These are phyloP conservation scores for Helobdella robusta DNA, from an alignment of 2,888 invertebrate species.

Conservation along the genomic window DNA sequence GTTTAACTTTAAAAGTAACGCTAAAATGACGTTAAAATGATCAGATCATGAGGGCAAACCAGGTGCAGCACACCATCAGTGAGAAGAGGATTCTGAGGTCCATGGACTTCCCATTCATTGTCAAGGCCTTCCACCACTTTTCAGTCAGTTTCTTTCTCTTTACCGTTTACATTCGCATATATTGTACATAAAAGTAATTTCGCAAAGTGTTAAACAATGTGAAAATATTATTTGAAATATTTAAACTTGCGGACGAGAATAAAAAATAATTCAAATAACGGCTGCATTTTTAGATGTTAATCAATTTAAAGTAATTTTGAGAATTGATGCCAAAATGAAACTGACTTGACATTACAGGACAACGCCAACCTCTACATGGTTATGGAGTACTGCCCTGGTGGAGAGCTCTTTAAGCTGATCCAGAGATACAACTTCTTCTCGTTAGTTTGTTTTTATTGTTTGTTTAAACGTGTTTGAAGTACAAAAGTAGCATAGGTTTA, in stretches of 20 bases:
- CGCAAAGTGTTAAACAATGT: too few species aligned
- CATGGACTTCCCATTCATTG: slow-evolving; percentile 21
- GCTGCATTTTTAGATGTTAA: background rate
- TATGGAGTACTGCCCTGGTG: slow-evolving; percentile 95
- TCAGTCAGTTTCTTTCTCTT: background rate
- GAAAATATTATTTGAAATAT: too few species aligned
- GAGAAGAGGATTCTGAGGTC: slow-evolving; percentile 20
- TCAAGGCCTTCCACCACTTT: slow-evolving; percentile 10
- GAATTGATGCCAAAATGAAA: too few species aligned
- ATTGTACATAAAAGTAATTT: too few species aligned
- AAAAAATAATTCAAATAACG: too few species aligned
- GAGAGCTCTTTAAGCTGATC: slow-evolving; percentile 98
- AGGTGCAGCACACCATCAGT: slow-evolving; percentile 19
- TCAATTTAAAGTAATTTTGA: background rate
- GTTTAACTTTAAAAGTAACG: too few species aligned
- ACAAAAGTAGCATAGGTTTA: too few species aligned
- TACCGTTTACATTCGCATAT: too few species aligned
- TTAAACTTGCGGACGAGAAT: too few species aligned
- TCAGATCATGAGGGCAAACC: slow-evolving; percentile 17
- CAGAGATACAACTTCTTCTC: slow-evolving; percentile 87
- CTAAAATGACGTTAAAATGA: too few species aligned
- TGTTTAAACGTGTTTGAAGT: background rate
- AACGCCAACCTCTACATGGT: slow-evolving; percentile 52
- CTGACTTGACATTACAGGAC: slow-evolving; percentile 12
- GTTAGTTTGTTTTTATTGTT: slow-evolving; percentile 43